Percentiles rank a stretch among this genome's conserved stretches.
phyloP scores from a whole-genome alignment of 1,140 invertebrate genomes.

The Drosophila pachea region DNA sequence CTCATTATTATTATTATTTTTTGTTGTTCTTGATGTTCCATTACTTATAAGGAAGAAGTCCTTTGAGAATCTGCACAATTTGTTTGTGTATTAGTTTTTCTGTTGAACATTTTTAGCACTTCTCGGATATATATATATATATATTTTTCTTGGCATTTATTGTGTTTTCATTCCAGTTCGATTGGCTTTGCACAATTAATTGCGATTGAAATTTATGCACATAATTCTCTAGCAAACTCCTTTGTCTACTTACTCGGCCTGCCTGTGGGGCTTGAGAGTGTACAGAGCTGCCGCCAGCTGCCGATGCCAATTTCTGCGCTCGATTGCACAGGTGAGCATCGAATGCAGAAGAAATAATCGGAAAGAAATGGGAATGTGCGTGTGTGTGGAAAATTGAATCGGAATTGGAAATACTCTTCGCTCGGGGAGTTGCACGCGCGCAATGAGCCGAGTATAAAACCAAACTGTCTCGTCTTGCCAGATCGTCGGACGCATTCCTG shows the following conservation, averaged over 20 bases:
- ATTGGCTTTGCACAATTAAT: background rate
- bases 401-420: slow-evolving; percentile 21
- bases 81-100: too few species aligned
- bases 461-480: slow-evolving; percentile 69
- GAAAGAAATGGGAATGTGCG: background rate
- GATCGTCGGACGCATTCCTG: slow-evolving; percentile 49
- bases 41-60: too few species aligned
- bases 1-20: too few species aligned
- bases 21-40: too few species aligned
- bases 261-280: background rate
- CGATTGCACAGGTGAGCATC: slow-evolving; percentile 6
- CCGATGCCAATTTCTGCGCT: too few species aligned
- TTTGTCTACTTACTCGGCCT: background rate
- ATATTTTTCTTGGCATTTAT: too few species aligned
- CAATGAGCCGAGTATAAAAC: slow-evolving; percentile 73
- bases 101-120: too few species aligned
- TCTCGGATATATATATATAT: too few species aligned
- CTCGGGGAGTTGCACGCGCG: slow-evolving; percentile 65
- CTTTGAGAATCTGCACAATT: too few species aligned
- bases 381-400: background rate
- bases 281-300: too few species aligned
- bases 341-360: background rate
- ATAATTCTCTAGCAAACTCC: background rate
- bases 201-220: too few species aligned
- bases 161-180: too few species aligned